Conservation (phyloP, 2,888 invertebrate genomes). For the Sinopyrophorus schimmeli region DNA sequence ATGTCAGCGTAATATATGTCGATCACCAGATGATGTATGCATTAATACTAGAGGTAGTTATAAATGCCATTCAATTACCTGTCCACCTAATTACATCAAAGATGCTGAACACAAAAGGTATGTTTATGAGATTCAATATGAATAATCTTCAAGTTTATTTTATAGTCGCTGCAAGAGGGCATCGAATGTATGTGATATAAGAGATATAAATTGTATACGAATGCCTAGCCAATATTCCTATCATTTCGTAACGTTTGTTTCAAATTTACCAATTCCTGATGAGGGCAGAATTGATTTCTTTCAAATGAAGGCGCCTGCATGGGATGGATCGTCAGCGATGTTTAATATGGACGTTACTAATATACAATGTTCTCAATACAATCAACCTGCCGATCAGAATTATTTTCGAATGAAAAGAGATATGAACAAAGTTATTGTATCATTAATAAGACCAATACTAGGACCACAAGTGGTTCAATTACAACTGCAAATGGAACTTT, state of each 20-base stretch:
- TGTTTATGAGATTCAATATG: too few relatives aligned
- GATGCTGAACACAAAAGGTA: constrained; percentile 82
- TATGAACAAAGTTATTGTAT: constrained; percentile 71
- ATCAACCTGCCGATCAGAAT: constrained; percentile 50
- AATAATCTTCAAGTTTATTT: too few relatives aligned
- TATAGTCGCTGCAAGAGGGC: constrained; percentile 80
- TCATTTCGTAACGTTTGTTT: constrained; percentile 91
- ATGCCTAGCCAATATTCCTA: constrained; percentile 87
- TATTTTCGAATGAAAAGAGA: constrained; percentile 54
- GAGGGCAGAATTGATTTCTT: constrained; percentile 74
- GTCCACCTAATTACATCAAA: constrained; percentile 81
- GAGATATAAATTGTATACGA: constrained; percentile 74
- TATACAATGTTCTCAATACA: constrained; percentile 66
- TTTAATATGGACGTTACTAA: constrained; percentile 74
- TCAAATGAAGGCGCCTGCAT: constrained; percentile 82
- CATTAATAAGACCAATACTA: constrained; percentile 70
- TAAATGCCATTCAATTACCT: constrained; percentile 83
- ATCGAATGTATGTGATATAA: constrained; percentile 69
- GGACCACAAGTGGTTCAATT: constrained; percentile 93
- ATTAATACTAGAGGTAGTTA: constrained; percentile 88
- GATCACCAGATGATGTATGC: constrained; percentile 74
- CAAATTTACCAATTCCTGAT: constrained; percentile 68
- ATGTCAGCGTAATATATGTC: constrained; percentile 62
- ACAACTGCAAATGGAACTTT: constrained; percentile 84
- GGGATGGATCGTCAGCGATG: constrained; percentile 69